Percentiles rank a stretch among this genome's conserved stretches.
Conservation (phyloP, 2,113 vertebrate species). For the Ceratotherium simum region DNA sequence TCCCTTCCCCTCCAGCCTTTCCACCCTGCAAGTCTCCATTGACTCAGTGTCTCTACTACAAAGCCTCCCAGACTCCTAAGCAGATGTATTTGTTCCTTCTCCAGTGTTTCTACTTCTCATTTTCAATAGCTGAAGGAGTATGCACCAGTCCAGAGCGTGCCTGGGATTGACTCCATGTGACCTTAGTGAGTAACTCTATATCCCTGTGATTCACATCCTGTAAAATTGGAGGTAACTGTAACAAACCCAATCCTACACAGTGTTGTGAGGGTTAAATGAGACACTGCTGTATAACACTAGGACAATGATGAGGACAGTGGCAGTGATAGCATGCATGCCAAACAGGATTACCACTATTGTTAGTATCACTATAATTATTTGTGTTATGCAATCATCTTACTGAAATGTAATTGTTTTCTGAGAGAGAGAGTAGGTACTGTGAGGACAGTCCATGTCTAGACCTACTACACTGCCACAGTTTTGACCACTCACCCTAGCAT, state of each 20-base stretch:
- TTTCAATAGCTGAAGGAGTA: background rate
- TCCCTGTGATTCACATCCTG: background rate
- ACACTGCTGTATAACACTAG: fast-evolving
- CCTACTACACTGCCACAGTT: background rate
- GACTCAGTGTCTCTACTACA: background rate
- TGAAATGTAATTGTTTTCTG: background rate
- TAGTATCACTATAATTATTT: background rate
- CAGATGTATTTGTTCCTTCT: no score
- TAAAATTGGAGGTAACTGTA: background rate
- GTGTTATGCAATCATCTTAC: background rate
- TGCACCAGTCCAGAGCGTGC: background rate
- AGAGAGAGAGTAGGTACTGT: background rate
- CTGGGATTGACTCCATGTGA: background rate
- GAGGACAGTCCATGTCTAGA: background rate
- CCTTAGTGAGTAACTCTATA: no score
- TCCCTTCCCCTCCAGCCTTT: fast-evolving
- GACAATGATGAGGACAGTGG: no score
- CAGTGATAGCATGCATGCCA: background rate
- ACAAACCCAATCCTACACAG: no score
- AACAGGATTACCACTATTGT: fast-evolving
- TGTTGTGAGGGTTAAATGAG: background rate
- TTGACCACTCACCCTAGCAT: background rate
- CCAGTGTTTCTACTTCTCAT: background rate
- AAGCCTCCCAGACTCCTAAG: background rate
- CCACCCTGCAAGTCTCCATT: background rate